Evolutionary conservation across 2,113 vertebrate species (phyloP).

Genomic region (Gnathonemus echidnorhynchus): DNA sequence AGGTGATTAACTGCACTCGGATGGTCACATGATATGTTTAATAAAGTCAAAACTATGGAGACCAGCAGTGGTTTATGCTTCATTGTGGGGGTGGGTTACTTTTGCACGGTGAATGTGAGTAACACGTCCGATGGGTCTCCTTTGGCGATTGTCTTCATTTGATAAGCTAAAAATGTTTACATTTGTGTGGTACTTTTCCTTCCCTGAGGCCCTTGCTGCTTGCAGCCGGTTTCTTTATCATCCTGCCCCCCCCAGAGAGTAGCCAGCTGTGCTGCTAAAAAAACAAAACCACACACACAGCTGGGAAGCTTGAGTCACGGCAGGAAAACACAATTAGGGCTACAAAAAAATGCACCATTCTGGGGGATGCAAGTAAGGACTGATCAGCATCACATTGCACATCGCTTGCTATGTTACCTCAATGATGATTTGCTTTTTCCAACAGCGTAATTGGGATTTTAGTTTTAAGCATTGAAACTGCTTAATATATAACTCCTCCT

Average conservation of each 20-base stretch:
- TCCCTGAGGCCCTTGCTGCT: background rate
- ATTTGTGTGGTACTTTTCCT: background rate
- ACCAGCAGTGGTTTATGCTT: background rate
- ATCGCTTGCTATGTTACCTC: background rate
- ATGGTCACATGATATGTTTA: background rate
- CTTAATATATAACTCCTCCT: background rate
- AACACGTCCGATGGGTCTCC: background rate
- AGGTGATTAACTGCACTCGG: background rate
- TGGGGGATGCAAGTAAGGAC: background rate
- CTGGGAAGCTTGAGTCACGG: background rate
- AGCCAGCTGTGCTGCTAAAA: background rate
- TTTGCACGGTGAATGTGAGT: background rate
- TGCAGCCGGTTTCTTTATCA: background rate
- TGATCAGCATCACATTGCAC: background rate
- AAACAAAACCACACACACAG: background rate
- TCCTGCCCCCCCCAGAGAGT: background rate
- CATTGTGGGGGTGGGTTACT: background rate
- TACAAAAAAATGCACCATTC: background rate
- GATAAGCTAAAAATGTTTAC: background rate
- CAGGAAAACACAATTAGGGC: background rate
- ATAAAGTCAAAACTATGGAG: background rate
- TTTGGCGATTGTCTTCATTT: background rate
- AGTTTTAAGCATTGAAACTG: background rate
- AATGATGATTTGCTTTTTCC: background rate
- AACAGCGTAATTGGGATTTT: background rate